phyloP scores from a whole-genome alignment of 2,888 invertebrate genomes.

The Caenorhabditis sinica region DNA sequence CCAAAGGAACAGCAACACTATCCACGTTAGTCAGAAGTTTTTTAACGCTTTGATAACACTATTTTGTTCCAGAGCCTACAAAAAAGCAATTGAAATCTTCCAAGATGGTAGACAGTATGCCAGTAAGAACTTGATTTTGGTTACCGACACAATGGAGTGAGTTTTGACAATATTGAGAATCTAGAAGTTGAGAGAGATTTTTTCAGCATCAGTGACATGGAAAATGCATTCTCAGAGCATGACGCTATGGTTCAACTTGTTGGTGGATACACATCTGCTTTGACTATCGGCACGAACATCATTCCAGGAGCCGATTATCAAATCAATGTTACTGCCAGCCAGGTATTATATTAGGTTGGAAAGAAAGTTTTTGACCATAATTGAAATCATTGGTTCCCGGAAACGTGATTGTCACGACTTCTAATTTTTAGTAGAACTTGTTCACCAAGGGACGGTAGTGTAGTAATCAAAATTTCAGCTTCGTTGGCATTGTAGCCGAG shows the following conservation, averaged over 20 bases:
- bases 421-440: no score
- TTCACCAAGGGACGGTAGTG: no score
- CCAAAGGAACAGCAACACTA: slow-evolving; percentile 57
- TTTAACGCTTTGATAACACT: no score
- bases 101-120: slow-evolving; percentile 55
- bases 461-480: neutral
- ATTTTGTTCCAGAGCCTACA: slow-evolving; percentile 65
- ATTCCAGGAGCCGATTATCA: slow-evolving; percentile 64
- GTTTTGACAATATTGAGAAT: neutral
- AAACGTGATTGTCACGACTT: no score
- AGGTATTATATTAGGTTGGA: slow-evolving; percentile 20
- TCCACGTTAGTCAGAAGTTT: slow-evolving; percentile 42
- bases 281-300: slow-evolving; percentile 36
- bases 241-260: slow-evolving; percentile 47
- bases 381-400: no score
- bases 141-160: slow-evolving; percentile 69
- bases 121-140: slow-evolving; percentile 65
- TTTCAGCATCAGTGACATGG: slow-evolving; percentile 55
- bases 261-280: slow-evolving; percentile 61
- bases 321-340: slow-evolving; percentile 32
- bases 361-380: no score
- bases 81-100: slow-evolving; percentile 57
- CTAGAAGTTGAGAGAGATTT: no score
- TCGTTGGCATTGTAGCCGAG: no score
- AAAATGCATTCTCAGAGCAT: slow-evolving; percentile 56